Base-by-base conservation (phyloP, 2,113 vertebrate species). In the Pyrgilauda ruficollis region DNA sequence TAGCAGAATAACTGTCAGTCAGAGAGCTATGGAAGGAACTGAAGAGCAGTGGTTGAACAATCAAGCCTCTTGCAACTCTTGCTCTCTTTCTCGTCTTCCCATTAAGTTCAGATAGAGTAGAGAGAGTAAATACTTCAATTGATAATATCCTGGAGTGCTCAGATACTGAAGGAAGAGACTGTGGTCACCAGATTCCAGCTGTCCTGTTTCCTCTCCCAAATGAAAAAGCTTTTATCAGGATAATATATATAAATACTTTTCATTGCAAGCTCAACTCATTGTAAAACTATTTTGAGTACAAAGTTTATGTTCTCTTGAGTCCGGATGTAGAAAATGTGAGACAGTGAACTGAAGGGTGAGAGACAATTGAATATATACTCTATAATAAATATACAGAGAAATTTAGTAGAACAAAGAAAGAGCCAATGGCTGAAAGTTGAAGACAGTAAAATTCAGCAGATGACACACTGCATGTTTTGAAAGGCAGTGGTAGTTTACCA, bases 101-200 rank as follows among this genome's bases (percentile, higher is more conserved):
- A 13, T 20, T 82, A 18, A 27, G 44, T 62, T 82, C 84, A 69
- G 66, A 58, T 64, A 84, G 41, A 75, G 28, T 17, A 46, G 46
- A 76, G 52, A 84, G 28, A 82, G 21, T 84, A 89, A 96, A 94
- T 49, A 72, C 37, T 78, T 83, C 17, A 62, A 26, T 6, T 82
- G 58, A 50, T 85, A 67, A 67, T 53, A 56, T 87, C 70, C 77
- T 58, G 46, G 58, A 69, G 55, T 37, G n/a, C 58, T 83, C 91
- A 82, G 78, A 76, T 89, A 50, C 67, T 66, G 67, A 83, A 95
- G 78, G 21, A 52, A 79, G 75, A 91, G 76, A 24, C 74, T 72
- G 62, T 89, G 63, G 59, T 80, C 67, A 90, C 63, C 78, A 73
- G 26, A 87, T 91, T 83, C 81, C 70, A 91, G 58, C 84, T 96